phyloP scores from a whole-genome alignment of 2,797 vertebrate species.

The Notolabrus celidotus region DNA sequence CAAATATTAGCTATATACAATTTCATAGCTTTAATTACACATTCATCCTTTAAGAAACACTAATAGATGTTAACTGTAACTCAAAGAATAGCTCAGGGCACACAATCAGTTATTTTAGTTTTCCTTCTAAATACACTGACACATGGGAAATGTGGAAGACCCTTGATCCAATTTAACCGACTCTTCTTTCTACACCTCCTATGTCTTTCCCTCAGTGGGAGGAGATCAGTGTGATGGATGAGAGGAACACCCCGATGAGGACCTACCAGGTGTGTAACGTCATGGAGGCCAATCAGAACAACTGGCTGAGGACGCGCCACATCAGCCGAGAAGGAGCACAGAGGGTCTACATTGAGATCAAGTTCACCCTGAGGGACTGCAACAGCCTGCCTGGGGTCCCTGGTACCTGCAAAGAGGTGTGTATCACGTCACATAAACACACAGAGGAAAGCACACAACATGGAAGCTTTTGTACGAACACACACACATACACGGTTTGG shows the following conservation, averaged over 20 bases:
- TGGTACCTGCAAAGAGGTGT: conserved; percentile 89
- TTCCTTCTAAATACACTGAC: neutral
- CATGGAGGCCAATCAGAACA: conserved; percentile 90
- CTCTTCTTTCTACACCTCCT: conserved; percentile 1
- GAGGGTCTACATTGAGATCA: conserved; percentile 90
- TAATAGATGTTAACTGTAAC: too few relatives aligned
- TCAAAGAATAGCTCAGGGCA: too few relatives aligned
- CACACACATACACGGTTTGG: conserved; percentile 6
- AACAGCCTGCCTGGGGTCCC: conserved; percentile 90
- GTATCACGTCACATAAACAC: conserved; percentile 9
- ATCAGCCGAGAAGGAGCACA: conserved; percentile 87
- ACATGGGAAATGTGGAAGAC: neutral
- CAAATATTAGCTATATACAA: too few relatives aligned
- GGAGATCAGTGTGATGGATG: conserved; percentile 91
- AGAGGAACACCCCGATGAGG: conserved; percentile 89
- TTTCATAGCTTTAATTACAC: too few relatives aligned
- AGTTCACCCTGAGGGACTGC: conserved; percentile 90
- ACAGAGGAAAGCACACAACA: conserved; percentile 9
- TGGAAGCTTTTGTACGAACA: neutral
- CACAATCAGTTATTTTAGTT: neutral
- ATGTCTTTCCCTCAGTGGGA: conserved; percentile 84
- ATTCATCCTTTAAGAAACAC: too few relatives aligned
- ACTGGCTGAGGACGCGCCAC: conserved; percentile 89
- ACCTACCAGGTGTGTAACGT: conserved; percentile 91
- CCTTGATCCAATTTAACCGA: neutral